Evolutionary conservation across 2,797 vertebrate species (phyloP).

Genomic region (Sebastes taczanowskii): DNA sequence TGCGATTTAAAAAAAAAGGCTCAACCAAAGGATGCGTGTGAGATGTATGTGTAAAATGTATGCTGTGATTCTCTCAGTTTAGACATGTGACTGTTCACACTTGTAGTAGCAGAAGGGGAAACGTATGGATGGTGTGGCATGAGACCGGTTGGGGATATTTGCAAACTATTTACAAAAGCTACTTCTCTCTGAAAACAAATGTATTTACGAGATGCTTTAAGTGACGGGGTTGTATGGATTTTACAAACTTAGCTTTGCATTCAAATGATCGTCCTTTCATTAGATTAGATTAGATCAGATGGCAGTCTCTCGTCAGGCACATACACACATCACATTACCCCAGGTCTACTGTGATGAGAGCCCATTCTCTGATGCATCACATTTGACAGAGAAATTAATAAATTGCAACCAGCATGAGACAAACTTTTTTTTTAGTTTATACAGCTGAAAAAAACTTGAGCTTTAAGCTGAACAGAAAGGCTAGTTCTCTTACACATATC

Average conservation of each 20-base stretch:
- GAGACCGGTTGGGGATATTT: neutral
- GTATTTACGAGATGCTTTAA: neutral
- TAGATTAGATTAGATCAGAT: neutral
- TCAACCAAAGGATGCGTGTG: neutral
- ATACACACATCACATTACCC: neutral
- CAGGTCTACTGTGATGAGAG: too few species aligned
- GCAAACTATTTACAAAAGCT: neutral
- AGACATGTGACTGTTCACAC: slow-evolving; percentile 13
- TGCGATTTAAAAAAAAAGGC: neutral
- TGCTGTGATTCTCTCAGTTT: slow-evolving; percentile 32
- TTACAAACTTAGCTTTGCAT: neutral
- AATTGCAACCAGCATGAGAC: neutral
- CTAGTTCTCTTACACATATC: neutral
- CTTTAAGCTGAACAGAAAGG: neutral
- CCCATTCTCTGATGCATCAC: neutral
- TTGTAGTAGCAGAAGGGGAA: neutral
- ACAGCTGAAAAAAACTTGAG: neutral
- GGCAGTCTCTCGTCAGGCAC: neutral
- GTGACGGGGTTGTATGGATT: neutral
- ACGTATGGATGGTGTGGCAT: too few species aligned
- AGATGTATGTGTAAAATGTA: neutral
- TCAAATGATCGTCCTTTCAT: neutral
- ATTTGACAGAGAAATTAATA: neutral
- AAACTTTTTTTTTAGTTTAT: neutral
- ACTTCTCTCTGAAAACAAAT: neutral